Conservation (phyloP, 1,140 invertebrate species). For the Sipha flava region DNA sequence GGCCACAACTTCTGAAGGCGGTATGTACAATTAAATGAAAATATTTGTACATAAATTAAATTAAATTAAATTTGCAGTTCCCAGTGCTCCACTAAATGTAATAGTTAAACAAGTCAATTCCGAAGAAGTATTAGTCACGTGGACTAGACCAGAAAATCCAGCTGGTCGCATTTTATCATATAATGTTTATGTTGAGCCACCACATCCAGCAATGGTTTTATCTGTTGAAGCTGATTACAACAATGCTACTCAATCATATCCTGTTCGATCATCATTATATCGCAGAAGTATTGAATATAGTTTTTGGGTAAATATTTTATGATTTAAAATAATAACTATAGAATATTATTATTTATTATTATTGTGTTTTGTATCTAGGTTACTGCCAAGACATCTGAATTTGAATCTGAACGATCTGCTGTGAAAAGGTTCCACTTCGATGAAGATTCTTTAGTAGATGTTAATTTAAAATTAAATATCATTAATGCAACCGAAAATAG, state of each 20-base stretch:
- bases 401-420: constrained; percentile 46
- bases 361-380: constrained; percentile 47
- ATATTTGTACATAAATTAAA: not conserved
- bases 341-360: not conserved
- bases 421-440: constrained; percentile 46
- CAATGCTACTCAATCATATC: constrained; percentile 41
- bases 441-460: constrained; percentile 57
- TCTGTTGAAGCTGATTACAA: constrained; percentile 41
- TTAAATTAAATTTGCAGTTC: constrained; percentile 45
- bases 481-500: constrained; percentile 46
- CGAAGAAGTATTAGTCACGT: constrained; percentile 55
- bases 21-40: constrained; percentile 42
- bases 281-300: constrained; percentile 52
- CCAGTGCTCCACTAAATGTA: constrained; percentile 56
- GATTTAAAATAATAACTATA: not conserved
- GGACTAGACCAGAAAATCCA: constrained; percentile 55
- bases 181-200: constrained; percentile 54
- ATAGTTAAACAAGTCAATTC: constrained; percentile 55
- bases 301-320: constrained; percentile 56
- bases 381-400: constrained; percentile 54
- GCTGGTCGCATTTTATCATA: constrained; percentile 59
- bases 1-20: constrained; percentile 55
- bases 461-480: constrained; percentile 51
- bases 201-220: constrained; percentile 45
- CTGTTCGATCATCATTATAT: constrained; percentile 47